Evolutionary conservation across 1,140 invertebrate species (phyloP).

Genomic region (Hyles euphorbiae): DNA sequence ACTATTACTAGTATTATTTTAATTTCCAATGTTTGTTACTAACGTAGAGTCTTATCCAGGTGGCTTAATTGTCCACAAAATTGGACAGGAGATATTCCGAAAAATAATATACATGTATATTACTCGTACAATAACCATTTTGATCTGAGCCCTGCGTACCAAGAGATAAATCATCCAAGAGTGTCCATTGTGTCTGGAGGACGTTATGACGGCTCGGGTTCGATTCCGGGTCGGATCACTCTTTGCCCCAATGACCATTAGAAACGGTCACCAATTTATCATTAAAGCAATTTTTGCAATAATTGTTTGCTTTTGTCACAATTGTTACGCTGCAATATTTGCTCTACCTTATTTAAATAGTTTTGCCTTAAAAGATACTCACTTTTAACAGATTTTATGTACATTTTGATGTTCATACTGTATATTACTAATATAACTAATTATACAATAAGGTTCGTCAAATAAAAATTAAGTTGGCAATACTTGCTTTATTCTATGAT

Average conservation of each 20-base stretch:
- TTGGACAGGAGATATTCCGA: slow-evolving; percentile 40
- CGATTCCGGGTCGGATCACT: slow-evolving; percentile 43
- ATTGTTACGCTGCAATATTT: slow-evolving; percentile 22
- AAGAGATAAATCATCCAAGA: slow-evolving; percentile 70
- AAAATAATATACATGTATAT: slow-evolving; percentile 20
- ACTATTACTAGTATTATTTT: too few species aligned
- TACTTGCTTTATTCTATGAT: too few species aligned
- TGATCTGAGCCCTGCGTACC: slow-evolving; percentile 8
- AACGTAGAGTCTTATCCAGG: neutral
- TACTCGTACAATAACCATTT: slow-evolving; percentile 23
- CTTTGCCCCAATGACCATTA: slow-evolving; percentile 56
- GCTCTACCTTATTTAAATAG: slow-evolving; percentile 43
- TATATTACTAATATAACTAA: too few species aligned
- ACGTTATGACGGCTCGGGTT: slow-evolving; percentile 64
- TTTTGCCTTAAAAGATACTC: neutral
- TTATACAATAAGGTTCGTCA: too few species aligned
- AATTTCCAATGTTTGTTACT: too few species aligned
- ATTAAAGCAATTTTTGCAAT: slow-evolving; percentile 75
- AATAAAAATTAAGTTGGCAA: too few species aligned
- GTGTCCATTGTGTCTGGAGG: slow-evolving; percentile 58
- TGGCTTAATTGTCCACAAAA: neutral
- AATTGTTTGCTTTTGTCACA: slow-evolving; percentile 58
- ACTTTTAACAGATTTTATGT: neutral
- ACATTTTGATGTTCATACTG: neutral
- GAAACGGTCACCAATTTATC: slow-evolving; percentile 73